phyloP scores from a whole-genome alignment of 2,888 invertebrate species.

The Protodeltote pygarga region DNA sequence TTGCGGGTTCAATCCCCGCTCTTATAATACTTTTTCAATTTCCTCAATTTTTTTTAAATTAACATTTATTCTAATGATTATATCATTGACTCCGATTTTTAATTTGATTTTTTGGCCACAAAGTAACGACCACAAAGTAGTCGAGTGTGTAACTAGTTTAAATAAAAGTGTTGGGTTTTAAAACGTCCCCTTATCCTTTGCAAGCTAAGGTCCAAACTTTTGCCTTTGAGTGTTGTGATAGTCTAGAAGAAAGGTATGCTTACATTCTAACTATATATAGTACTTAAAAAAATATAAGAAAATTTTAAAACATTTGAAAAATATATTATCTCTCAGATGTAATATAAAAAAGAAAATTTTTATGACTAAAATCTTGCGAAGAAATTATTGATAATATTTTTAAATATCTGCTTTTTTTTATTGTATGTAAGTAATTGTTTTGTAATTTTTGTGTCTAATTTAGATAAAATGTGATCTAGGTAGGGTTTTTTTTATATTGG shows the following conservation, averaged over 20 bases:
- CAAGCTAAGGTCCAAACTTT: slow-evolving; percentile 83
- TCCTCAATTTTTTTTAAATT: no score
- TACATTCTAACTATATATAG: slow-evolving; percentile 51
- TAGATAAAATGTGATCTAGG: background rate
- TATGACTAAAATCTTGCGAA: slow-evolving; percentile 3
- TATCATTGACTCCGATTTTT: no score
- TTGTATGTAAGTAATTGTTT: background rate
- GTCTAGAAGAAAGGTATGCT: slow-evolving; percentile 65
- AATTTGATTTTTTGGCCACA: background rate
- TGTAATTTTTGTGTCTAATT: slow-evolving; percentile 12
- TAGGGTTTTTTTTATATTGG: slow-evolving; percentile 15
- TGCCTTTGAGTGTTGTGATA: slow-evolving; percentile 86
- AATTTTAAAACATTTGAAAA: slow-evolving; percentile 40
- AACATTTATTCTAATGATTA: no score
- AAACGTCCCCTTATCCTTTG: slow-evolving; percentile 63
- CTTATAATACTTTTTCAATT: no score
- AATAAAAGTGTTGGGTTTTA: slow-evolving; percentile 21
- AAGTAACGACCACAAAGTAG: no score
- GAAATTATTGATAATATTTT: slow-evolving; percentile 21
- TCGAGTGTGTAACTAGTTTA: slow-evolving; percentile 22
- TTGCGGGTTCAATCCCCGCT: no score
- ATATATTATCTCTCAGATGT: slow-evolving; percentile 42
- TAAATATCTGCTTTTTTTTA: background rate
- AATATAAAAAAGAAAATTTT: slow-evolving; percentile 19
- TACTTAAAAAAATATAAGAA: slow-evolving; percentile 35